Evolutionary conservation across 2,888 invertebrate genomes (phyloP).

Genomic region (Trimorus sp.): DNA sequence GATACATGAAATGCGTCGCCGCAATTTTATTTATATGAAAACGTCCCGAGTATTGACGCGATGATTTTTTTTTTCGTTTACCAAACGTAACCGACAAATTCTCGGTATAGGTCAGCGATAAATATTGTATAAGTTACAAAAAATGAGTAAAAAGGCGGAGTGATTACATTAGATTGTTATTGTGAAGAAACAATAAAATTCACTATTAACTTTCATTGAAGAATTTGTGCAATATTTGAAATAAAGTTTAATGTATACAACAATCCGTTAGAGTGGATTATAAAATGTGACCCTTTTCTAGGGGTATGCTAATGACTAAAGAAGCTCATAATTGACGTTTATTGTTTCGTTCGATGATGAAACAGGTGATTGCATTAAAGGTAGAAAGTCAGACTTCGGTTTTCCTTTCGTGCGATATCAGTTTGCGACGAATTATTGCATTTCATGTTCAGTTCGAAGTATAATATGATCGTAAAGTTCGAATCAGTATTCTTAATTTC

Average conservation of each 20-base stretch:
- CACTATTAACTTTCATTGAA: conserved; percentile 14
- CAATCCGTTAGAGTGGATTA: conserved; percentile 19
- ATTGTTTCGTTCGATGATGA: conserved; percentile 41
- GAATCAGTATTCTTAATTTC: too few species aligned
- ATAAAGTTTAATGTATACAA: conserved; percentile 29
- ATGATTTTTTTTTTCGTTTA: too few species aligned
- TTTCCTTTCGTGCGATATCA: conserved; percentile 5
- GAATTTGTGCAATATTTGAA: neutral
- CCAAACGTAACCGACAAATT: too few species aligned
- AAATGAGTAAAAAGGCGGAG: too few species aligned
- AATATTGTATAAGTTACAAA: too few species aligned
- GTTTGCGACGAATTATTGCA: too few species aligned
- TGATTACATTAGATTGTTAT: neutral
- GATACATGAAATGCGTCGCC: too few species aligned
- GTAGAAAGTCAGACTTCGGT: conserved; percentile 31
- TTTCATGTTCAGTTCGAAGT: too few species aligned
- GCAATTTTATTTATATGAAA: too few species aligned
- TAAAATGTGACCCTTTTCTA: conserved; percentile 26
- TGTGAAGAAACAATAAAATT: conserved; percentile 14
- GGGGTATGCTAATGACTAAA: conserved; percentile 24
- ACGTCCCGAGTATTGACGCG: too few species aligned
- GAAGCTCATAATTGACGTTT: conserved; percentile 21
- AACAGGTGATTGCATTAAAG: conserved; percentile 30
- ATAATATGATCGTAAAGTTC: too few species aligned
- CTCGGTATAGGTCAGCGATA: too few species aligned